Base-by-base conservation (phyloP, 2,888 invertebrate species). In the Pomacea canaliculata region DNA sequence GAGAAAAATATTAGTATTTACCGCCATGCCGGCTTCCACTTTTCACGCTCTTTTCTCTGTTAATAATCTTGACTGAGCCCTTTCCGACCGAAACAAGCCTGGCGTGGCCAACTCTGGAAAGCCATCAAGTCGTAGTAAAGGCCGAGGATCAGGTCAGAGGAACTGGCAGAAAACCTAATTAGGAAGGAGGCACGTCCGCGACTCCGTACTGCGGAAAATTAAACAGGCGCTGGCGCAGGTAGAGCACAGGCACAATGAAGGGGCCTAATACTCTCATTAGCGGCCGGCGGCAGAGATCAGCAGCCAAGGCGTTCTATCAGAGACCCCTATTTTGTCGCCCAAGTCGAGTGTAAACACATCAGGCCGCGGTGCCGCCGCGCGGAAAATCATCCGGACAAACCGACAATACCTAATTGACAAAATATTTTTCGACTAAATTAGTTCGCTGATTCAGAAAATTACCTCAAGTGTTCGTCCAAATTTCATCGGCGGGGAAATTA, bases 341-440 rank as follows among this genome's bases (percentile, higher is more conserved):
- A 72, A 79, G 78, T 73, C 81, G 72, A 70, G 71, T 73, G 78
- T 78, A 82, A 82, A 82, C 76, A 79, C 76, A 76, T 74, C 80
- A 80, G 81, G 78, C 73, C 60, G 46, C 62, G 70, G 79, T 68
- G 76, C 80, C 76, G 68, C 75, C 75, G 76, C 70, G 78, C 81
- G 79, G 80, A 82, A 82, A 82, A 82, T 81, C 79, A 79, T 78
- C 76, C 80, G 72, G 74, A 75, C 56, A 73, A 76, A 76, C 71
- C 73, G 78, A 82, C 82, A 82, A 82, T 82, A 79, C 79, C 80
- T 82, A 81, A 82, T 82, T 82, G 82, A 82, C 81, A 82, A 82
- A 82, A 82, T 82, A 82, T 82, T 82, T 82, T 81, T 79, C 81
- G 81, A 82, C 79, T 78, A 81, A 82, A 82, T 82, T 82, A 82